Evolutionary conservation across 53 echinoderm and acorn worm genomes (phyloP), one percentile per base, ranked within the genome.

Genomic region (Zoroaster sp.): DNA sequence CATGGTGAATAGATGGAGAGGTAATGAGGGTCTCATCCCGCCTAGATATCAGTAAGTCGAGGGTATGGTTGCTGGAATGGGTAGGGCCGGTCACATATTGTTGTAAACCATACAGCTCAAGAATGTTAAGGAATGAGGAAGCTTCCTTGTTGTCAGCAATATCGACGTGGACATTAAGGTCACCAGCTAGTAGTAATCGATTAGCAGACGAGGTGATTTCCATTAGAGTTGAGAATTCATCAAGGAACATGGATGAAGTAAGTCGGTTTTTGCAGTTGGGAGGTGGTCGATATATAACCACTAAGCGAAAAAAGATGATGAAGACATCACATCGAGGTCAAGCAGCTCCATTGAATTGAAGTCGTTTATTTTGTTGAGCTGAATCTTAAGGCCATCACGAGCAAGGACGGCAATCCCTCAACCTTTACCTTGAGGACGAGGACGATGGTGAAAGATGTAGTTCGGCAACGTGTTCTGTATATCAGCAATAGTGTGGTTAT

Each of bases 221-320:
- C 53, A 77, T 28, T 5, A 77, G 54, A 13, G 53, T 49, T 18
- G 53, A 35, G 35, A 90, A 83, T 53, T 92, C 83, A 7, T 42
- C 66, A 18, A 88, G 44, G 47, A 92, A 88, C 63, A 88, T 13
- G 28, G 80, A 52, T 21, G 41, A 38, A 10, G 87, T 71, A 46
- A 87, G 80, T 55, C 44, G 31, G 51, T 78, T 78, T 47, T 86
- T 77, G 13, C 9, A 12, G 73, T 54, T 71, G 5, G 92, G 81
- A 17, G 80, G 92, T 18, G 87, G 87, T n/a, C 80, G 66, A 40
- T 92, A 92, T 14, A 88, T 88, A 37, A 87, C 71, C 6, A 91
- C 43, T 25, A 91, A 28, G 1, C 38, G 87, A 23, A 87, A 80
- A 80, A 78, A 1, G 87, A 69, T 31, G 80, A 87, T 28, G 36